These are phyloP conservation scores for Crotophaga sulcirostris DNA, from an alignment of 2,113 vertebrate species.

Conservation along the genomic window DNA sequence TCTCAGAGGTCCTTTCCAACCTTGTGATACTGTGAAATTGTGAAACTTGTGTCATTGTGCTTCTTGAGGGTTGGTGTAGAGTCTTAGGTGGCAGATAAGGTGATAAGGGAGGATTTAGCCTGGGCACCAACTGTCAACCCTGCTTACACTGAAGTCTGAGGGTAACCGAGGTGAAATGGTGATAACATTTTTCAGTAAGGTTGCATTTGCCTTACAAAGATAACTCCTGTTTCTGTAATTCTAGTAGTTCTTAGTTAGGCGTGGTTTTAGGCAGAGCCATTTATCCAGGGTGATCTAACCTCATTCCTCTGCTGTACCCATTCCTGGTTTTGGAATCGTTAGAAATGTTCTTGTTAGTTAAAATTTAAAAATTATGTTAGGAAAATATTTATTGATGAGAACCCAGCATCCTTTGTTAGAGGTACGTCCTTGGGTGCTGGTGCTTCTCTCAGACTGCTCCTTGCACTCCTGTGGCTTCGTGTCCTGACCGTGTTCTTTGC, in stretches of 20 bases:
- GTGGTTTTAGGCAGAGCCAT: background rate
- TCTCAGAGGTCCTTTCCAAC: no score
- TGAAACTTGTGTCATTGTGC: fast-evolving
- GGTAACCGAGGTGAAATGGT: fast-evolving
- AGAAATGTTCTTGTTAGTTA: fast-evolving
- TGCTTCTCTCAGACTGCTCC: background rate
- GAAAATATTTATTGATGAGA: background rate
- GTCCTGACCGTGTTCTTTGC: background rate
- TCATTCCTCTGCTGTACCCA: fast-evolving
- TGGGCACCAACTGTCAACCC: background rate
- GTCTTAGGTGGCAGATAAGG: background rate
- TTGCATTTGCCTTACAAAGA: background rate
- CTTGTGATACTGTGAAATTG: no score
- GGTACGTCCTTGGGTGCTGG: background rate
- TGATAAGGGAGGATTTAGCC: background rate
- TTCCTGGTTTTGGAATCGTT: background rate
- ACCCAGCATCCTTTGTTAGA: background rate
- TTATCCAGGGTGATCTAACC: background rate
- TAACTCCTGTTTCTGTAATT: background rate
- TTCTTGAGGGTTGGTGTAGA: background rate
- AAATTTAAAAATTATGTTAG: fast-evolving
- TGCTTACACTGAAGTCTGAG: fast-evolving
- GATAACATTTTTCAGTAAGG: background rate
- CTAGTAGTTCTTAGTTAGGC: background rate
- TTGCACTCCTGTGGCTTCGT: background rate